A percentile compares a stretch with the other conserved stretches of the same genome.
Evolutionary conservation across 1,140 invertebrate genomes (phyloP).

Genomic region (Nymphalis io): DNA sequence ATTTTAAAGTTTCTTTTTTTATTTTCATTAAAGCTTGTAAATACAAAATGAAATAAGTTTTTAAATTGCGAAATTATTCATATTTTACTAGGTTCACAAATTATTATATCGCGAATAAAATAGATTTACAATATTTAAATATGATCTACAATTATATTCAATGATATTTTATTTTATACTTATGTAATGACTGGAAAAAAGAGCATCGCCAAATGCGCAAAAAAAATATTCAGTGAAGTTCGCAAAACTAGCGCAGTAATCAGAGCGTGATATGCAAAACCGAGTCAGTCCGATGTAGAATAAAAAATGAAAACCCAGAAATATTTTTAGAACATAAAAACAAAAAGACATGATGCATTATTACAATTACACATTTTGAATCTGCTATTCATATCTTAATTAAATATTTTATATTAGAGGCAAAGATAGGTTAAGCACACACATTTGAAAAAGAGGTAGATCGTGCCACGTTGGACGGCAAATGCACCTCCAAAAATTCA

Average conservation of each 20-base stretch:
- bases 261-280: slow-evolving; percentile 50
- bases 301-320: slow-evolving; percentile 29
- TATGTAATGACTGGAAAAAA: background rate
- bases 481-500: too few species aligned
- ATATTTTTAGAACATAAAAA: slow-evolving; percentile 19
- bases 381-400: too few species aligned
- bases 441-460: too few species aligned
- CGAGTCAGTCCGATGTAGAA: slow-evolving; percentile 24
- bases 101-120: too few species aligned
- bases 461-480: too few species aligned
- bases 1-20: too few species aligned
- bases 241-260: slow-evolving; percentile 38
- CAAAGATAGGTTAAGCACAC: too few species aligned
- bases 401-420: too few species aligned
- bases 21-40: too few species aligned
- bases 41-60: too few species aligned
- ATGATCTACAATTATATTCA: background rate
- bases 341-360: slow-evolving; percentile 23
- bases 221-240: slow-evolving; percentile 18
- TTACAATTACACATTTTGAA: background rate
- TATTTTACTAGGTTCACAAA: too few species aligned
- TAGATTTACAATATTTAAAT: background rate
- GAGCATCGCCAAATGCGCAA: slow-evolving; percentile 13
- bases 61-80: too few species aligned
- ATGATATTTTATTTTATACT: background rate